Evolutionary conservation across 2,797 vertebrate species (phyloP), one percentile per base, ranked within the genome.

Genomic region (Sciurus vulgaris): DNA sequence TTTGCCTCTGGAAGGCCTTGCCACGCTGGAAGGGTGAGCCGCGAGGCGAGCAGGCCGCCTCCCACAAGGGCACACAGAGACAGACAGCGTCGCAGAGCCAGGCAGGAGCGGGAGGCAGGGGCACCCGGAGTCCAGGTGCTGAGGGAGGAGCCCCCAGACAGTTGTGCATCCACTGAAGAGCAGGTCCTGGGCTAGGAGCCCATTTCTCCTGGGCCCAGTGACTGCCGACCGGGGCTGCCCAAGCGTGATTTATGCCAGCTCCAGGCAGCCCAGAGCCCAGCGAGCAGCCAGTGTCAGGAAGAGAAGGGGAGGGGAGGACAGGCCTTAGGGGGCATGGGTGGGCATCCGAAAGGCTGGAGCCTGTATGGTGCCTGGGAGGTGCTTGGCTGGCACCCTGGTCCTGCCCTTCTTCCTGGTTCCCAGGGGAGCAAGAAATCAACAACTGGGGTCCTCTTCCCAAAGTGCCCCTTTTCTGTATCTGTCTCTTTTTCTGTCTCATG

Each of bases 331-430:
- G 35, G 8, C 28, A 26, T 1, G 3, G 51, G 49, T 28, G 1
- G 5, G 9, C 33, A 33, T 63, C 67, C 38, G 26, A n/a, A 20
- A 33, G 63, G 51, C 54, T 69, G n/a, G 77, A 51, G 14, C 33
- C 88, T 76, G 22, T 22, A 5, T 3, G 5, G 10, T 12, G 0
- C 90, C 61, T 0, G 17, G 41, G 1, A 8, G 61, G 28, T 1
- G 3, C 41, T 22, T 59, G 51, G 44, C 7, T 14, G 41, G 63
- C 4, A 7, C 20, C 33, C 86, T 12, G 41, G 38, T 24, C 41
- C 65, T 30, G 41, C 35, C 26, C 30, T 22, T 61, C 92, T 44
- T 61, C 63, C 49, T 4, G 5, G 73, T 15, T 47, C 59, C 44
- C n/a, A 4, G 17, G 54, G 81, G 47, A 74, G 49, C 51, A 7